These are phyloP conservation scores for Diogma glabrata DNA, from an alignment of 2,888 invertebrate genomes.

Conservation along the genomic window DNA sequence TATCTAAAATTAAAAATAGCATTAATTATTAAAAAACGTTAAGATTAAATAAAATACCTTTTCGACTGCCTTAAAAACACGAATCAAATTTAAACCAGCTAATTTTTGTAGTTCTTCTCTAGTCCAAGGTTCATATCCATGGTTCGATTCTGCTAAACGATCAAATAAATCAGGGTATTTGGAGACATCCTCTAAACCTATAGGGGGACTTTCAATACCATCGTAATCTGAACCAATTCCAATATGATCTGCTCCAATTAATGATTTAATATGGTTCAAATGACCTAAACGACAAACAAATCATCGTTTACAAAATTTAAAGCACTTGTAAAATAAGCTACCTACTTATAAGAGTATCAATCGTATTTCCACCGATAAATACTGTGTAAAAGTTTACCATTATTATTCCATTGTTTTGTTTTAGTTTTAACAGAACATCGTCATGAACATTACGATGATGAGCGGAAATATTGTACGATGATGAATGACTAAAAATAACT, in stretches of 20 bases:
- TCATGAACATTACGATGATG: conserved; percentile 47
- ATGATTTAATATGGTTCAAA: conserved; percentile 39
- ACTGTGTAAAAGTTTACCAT: conserved; percentile 63
- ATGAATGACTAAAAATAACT: conserved; percentile 50
- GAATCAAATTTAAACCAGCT: conserved; percentile 38
- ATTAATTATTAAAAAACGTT: no score
- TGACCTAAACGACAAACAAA: conserved; percentile 32
- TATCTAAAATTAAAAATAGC: no score
- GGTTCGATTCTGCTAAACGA: conserved; percentile 35
- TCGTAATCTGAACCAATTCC: conserved; percentile 44
- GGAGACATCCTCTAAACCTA: conserved; percentile 60
- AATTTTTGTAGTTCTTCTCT: conserved; percentile 37
- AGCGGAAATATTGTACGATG: conserved; percentile 40
- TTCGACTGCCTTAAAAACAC: conserved; percentile 37
- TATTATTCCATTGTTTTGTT: conserved; percentile 54
- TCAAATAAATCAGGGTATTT: conserved; percentile 58
- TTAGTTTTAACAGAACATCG: conserved; percentile 40
- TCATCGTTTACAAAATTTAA: neutral
- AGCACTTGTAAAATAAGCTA: conserved; percentile 11
- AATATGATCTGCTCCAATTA: conserved; percentile 39
- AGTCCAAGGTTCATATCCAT: conserved; percentile 32
- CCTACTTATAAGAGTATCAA: conserved; percentile 57
- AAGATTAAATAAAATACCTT: no score
- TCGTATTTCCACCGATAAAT: conserved; percentile 46
- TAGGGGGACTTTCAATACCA: conserved; percentile 50